Percentiles rank a stretch among this genome's conserved stretches.
Evolutionary conservation across 2,113 vertebrate species (phyloP).

Genomic region (Shinisaurus crocodilurus): DNA sequence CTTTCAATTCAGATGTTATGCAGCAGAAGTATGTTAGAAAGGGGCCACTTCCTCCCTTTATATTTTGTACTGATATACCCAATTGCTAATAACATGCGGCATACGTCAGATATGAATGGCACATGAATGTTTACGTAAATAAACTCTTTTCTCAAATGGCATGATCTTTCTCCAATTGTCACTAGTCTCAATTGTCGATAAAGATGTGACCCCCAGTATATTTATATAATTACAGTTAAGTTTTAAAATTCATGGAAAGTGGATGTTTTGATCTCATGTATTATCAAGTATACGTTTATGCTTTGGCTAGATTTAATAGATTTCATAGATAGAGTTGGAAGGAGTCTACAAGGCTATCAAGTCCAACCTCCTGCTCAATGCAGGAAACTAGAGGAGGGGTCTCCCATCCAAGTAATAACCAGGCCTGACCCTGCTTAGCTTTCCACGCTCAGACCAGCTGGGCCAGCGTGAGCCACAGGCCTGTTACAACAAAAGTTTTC

Average conservation of each 20-base stretch:
- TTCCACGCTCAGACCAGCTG: too few species aligned
- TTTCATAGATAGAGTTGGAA: too few species aligned
- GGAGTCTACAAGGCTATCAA: too few species aligned
- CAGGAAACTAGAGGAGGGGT: too few species aligned
- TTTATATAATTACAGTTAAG: not conserved
- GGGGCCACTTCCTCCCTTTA: not conserved
- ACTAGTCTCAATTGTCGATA: not conserved
- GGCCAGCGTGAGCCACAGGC: too few species aligned
- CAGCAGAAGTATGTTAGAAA: not conserved
- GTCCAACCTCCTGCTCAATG: too few species aligned
- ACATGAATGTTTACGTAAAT: not conserved
- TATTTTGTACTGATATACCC: not conserved
- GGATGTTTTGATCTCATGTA: not conserved
- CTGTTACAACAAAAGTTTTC: not conserved
- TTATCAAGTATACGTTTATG: too few species aligned
- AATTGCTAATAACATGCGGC: not conserved
- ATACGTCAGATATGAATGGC: not conserved
- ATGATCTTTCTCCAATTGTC: not conserved
- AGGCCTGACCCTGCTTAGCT: too few species aligned
- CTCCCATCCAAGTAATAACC: too few species aligned
- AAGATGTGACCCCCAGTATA: not conserved
- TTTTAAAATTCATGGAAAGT: not conserved
- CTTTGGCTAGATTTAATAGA: too few species aligned
- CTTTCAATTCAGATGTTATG: not conserved
- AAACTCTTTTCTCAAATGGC: not conserved